Percentiles rank a stretch among this genome's conserved stretches.
phyloP scores from a whole-genome alignment of 2,113 vertebrate genomes.

The Microcebus lehilahytsara region DNA sequence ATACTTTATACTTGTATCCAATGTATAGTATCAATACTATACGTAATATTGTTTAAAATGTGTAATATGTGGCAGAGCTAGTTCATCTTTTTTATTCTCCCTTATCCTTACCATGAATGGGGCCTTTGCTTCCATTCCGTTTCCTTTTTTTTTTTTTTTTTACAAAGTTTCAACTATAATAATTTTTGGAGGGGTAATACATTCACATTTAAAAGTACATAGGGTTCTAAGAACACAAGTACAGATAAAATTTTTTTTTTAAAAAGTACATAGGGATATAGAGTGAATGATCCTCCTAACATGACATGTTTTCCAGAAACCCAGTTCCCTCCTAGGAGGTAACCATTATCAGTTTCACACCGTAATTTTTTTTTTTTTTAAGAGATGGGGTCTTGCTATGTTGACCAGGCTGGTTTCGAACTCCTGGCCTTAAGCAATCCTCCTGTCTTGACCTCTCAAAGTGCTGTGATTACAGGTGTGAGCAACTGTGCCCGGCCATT shows the following conservation, averaged over 20 bases:
- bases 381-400: too few relatives aligned
- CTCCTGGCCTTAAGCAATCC: too few relatives aligned
- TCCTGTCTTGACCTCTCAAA: too few relatives aligned
- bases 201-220: neutral
- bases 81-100: slow-evolving; percentile 8
- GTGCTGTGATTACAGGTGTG: too few relatives aligned
- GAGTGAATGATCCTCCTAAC: neutral
- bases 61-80: neutral
- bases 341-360: neutral
- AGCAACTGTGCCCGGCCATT: too few relatives aligned
- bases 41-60: neutral
- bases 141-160: neutral
- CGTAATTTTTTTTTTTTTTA: neutral
- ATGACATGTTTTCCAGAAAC: neutral
- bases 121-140: neutral
- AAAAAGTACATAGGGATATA: neutral
- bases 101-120: neutral
- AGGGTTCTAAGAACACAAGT: neutral
- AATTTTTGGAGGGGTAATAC: neutral
- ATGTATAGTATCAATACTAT: too few relatives aligned
- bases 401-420: too few relatives aligned
- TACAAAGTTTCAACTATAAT: neutral
- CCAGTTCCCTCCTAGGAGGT: neutral
- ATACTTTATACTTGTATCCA: neutral
- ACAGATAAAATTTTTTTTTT: too few relatives aligned